phyloP scores from a whole-genome alignment of 2,113 vertebrate genomes.

The Platycercus adscitus region DNA sequence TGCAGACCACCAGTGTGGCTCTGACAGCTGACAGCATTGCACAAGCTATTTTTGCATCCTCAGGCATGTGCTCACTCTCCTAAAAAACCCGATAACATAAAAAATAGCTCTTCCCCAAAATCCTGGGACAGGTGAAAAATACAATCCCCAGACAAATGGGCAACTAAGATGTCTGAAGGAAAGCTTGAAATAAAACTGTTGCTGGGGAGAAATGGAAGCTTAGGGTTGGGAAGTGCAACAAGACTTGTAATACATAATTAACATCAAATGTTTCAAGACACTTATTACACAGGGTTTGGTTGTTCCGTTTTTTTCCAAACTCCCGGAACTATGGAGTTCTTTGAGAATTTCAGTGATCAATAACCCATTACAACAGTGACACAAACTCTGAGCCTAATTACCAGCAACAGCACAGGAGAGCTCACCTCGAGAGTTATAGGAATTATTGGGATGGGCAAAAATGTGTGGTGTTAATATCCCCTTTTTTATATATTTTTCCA shows the following conservation, averaged over 20 bases:
- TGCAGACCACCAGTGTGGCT: not conserved
- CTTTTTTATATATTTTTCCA: not conserved
- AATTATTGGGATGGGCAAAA: not conserved
- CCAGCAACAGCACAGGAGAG: not conserved
- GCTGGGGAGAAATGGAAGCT: conserved; percentile 14
- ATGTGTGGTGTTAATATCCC: not conserved
- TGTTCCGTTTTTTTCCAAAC: not conserved
- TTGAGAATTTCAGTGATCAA: conserved; percentile 57
- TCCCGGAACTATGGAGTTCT: conserved; percentile 38
- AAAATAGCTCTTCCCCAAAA: conserved; percentile 32
- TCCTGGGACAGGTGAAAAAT: conserved; percentile 15
- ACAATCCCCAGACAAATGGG: not conserved
- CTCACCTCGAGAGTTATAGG: conserved; percentile 33
- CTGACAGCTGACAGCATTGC: not conserved
- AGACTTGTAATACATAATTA: conserved; percentile 40
- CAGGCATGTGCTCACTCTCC: not conserved
- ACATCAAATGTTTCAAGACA: conserved; percentile 57
- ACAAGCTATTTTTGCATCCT: not conserved
- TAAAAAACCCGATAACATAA: not conserved
- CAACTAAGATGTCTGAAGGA: not conserved
- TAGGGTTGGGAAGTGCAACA: not conserved
- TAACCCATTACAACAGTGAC: conserved; percentile 65
- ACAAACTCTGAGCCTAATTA: conserved; percentile 39
- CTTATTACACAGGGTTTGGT: not conserved
- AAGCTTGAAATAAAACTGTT: conserved; percentile 53